A percentile compares a stretch with the other conserved stretches of the same genome.
Evolutionary conservation across 2,113 vertebrate genomes (phyloP).

Genomic region (Ameiurus melas): DNA sequence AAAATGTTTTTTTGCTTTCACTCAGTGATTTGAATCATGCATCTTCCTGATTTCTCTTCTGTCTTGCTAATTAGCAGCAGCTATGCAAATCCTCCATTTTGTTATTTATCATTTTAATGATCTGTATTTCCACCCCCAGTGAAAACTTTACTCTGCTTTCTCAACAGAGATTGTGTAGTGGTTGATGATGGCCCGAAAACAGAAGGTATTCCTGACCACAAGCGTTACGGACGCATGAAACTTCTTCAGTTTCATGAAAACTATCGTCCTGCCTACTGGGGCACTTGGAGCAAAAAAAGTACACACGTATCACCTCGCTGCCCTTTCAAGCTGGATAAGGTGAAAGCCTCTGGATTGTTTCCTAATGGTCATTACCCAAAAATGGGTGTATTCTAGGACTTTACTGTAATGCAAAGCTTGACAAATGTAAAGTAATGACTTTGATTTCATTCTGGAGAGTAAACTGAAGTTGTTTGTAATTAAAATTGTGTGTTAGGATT

Average conservation of each 20-base stretch:
- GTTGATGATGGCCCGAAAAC: conserved; percentile 72
- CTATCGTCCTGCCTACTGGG: conserved; percentile 96
- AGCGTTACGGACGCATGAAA: conserved; percentile 86
- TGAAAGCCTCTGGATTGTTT: conserved; percentile 58
- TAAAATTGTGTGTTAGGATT: conserved; percentile 65
- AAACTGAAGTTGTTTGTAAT: not conserved
- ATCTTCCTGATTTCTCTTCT: not conserved
- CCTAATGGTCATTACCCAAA: not conserved
- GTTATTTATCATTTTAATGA: not conserved
- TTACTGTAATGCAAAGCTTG: not conserved
- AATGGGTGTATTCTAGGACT: no score
- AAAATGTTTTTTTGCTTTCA: not conserved
- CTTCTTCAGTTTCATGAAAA: conserved; percentile 92
- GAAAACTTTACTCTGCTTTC: not conserved
- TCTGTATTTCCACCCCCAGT: not conserved
- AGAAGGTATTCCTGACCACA: conserved; percentile 73
- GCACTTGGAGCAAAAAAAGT: conserved; percentile 89
- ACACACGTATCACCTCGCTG: conserved; percentile 74
- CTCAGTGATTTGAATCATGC: not conserved
- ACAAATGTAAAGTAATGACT: no score
- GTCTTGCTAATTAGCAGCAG: not conserved
- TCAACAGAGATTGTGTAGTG: conserved; percentile 73
- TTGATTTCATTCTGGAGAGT: not conserved
- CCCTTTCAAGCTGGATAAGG: conserved; percentile 85
- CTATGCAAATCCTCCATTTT: not conserved